phyloP scores from a whole-genome alignment of 2,113 vertebrate genomes.

The Anhinga anhinga region DNA sequence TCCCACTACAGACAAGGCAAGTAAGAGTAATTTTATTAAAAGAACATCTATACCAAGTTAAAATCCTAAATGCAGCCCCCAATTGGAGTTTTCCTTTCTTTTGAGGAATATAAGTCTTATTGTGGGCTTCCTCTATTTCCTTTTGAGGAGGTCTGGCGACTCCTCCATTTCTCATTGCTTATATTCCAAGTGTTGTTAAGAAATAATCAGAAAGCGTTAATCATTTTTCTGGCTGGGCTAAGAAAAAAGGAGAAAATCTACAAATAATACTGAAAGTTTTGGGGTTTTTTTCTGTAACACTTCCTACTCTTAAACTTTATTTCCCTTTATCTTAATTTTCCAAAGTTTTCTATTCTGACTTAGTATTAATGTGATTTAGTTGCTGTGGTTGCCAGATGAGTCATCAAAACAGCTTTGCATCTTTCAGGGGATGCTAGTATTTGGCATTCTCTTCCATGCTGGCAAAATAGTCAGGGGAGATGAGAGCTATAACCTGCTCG shows the following conservation, averaged over 20 bases:
- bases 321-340: background rate
- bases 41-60: background rate
- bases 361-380: background rate
- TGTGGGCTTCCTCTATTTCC: background rate
- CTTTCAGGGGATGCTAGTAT: background rate
- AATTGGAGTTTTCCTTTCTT: background rate
- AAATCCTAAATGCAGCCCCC: background rate
- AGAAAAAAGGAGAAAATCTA: background rate
- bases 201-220: conserved; percentile 23
- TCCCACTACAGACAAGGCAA: background rate
- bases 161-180: background rate
- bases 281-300: background rate
- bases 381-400: background rate
- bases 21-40: background rate
- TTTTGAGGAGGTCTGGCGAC: background rate
- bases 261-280: background rate
- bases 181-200: background rate
- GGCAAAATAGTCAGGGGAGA: background rate
- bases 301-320: background rate
- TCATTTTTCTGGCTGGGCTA: background rate
- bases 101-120: background rate
- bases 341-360: background rate
- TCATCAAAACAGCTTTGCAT: conserved; percentile 14
- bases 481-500: background rate
- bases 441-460: background rate